These are phyloP conservation scores for Gadus macrocephalus DNA, from an alignment of 2,113 vertebrate species.

Conservation along the genomic window DNA sequence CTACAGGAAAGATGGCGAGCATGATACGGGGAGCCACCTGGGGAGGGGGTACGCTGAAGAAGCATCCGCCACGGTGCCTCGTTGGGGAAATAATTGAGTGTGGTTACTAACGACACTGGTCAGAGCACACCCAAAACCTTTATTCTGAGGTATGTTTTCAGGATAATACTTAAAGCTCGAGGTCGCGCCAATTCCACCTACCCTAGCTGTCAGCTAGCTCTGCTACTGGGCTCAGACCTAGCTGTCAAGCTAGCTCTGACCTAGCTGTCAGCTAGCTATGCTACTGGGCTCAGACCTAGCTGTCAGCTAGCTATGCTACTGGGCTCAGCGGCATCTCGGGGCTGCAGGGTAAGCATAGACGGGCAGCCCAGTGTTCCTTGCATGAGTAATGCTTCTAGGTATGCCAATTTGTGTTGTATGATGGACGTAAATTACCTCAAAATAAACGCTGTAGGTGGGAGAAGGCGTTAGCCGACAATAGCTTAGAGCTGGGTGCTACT, in stretches of 20 bases:
- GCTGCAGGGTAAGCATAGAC: no score
- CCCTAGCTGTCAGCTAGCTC: conserved; percentile 49
- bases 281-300: not conserved
- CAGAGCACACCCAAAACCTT: not conserved
- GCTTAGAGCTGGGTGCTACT: not conserved
- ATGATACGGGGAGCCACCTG: conserved; percentile 22
- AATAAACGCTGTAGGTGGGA: no score
- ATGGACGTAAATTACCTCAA: no score
- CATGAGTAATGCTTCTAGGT: no score
- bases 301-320: no score
- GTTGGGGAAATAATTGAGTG: not conserved
- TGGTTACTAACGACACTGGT: not conserved
- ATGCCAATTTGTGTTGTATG: no score
- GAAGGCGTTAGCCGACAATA: not conserved
- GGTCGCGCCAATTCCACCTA: conserved; percentile 53
- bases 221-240: not conserved
- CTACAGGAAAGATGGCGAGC: conserved; percentile 37
- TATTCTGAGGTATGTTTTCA: not conserved
- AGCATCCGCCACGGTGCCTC: not conserved
- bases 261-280: not conserved
- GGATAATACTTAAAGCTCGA: conserved; percentile 11
- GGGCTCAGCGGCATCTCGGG: not conserved
- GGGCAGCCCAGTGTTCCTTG: no score
- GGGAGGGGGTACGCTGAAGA: not conserved
- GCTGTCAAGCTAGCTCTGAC: no score